Evolutionary conservation across 2,888 invertebrate species (phyloP), one percentile per base, ranked within the genome.

Genomic region (Hydrotaea diabolus): DNA sequence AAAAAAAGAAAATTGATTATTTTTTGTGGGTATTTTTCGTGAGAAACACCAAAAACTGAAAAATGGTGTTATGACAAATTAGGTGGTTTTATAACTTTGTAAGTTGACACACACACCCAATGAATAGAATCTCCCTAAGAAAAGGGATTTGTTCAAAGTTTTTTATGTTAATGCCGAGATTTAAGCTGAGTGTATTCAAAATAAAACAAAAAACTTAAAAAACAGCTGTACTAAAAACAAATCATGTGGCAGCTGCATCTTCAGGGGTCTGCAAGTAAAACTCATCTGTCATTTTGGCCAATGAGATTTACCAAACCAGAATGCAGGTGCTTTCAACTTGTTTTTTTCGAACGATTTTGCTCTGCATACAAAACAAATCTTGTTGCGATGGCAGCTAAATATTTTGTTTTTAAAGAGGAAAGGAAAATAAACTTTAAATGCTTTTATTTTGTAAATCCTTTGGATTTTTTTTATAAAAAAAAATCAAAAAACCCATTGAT

Each of bases 1-100:
- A 13, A 13, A 13, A 13, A 49, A 49, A 49, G 49, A n/a, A 62
- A 62, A 62, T 62, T 62, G 62, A 62, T 62, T 62, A 62, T 26
- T 62, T 62, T 62, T 62, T 31, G 9, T 62, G 15, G 26, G 15
- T 59, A 11, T 2, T 59, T 39, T 3, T 62, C 15, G 13, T 53
- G 21, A 11, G 55, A 55, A 53, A 55, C 8, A 9, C 55, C 55
- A 13, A 43, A n/a, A n/a, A 2, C 11, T 69, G 46, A 46, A 69
- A 59, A 69, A 43, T 43, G 43, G 69, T 69, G 69, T 69, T 69
- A 23, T 46, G 69, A 69, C 69, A 69, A 69, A 69, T 69, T 69
- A 69, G 46, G 2, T 8, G 31, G 31, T 62, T 62, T 62, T 62
- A 31, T 31, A 62, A 23, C 23, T 15, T 26, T 62, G 31, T 59